These are phyloP conservation scores for Formica exsecta DNA, from an alignment of 1,140 invertebrate genomes.

Conservation along the genomic window DNA sequence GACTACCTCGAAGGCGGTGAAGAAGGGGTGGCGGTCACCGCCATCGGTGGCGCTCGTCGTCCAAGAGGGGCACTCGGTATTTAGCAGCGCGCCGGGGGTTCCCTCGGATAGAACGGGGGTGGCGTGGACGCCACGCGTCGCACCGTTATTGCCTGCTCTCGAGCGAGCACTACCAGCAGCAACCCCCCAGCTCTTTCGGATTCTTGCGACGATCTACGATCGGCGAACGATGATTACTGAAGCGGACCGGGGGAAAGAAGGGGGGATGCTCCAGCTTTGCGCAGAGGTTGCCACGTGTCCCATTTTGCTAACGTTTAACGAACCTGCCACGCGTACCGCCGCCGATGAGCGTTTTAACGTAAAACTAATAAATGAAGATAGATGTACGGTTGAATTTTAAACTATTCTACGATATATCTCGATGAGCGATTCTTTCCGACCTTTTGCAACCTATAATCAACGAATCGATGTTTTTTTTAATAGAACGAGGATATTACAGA, in stretches of 20 bases:
- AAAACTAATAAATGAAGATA: background rate
- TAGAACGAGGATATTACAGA: background rate
- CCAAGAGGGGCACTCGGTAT: conserved; percentile 72
- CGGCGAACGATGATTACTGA: conserved; percentile 37
- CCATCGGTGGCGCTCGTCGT: conserved; percentile 3
- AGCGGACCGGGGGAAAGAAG: background rate
- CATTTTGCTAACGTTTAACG: conserved; percentile 53
- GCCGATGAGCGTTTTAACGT: background rate
- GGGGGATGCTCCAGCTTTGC: background rate
- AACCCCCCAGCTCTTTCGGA: conserved; percentile 14
- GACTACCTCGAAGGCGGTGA: conserved; percentile 56
- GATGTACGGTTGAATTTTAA: background rate
- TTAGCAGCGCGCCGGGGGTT: conserved; percentile 77
- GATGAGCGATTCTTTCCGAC: background rate
- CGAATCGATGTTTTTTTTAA: background rate
- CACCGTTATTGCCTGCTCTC: conserved; percentile 79
- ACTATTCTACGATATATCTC: background rate
- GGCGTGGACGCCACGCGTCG: conserved; percentile 79
- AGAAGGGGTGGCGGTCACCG: conserved; percentile 38
- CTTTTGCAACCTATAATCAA: background rate
- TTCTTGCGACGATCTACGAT: conserved; percentile 51
- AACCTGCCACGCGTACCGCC: conserved; percentile 40
- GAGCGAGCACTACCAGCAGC: conserved; percentile 39
- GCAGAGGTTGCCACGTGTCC: conserved; percentile 59
- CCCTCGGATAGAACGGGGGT: conserved; percentile 68